Evolutionary conservation across 2,888 invertebrate genomes (phyloP), one percentile per base, ranked within the genome.

Genomic region (Euclidia mi): DNA sequence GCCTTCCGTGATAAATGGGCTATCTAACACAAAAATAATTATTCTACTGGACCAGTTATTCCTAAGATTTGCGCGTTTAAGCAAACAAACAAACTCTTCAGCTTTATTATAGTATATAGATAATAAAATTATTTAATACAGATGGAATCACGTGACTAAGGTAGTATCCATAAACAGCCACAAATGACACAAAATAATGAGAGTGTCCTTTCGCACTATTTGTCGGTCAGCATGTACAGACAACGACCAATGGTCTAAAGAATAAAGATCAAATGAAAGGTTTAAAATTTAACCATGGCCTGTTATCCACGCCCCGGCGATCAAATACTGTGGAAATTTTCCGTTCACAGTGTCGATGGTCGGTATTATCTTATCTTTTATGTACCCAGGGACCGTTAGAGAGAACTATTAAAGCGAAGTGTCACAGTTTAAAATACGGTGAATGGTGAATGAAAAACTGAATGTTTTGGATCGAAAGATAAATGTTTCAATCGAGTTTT

Each of bases 361-460:
- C 48, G 56, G 63, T 70, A 78, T 79, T 77, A 78, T 76, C 75
- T 75, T 79, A 80, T 80, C 79, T 79, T 79, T 81, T 80, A 78
- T 75, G 71, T 74, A 72, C 65, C 70, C 62, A 46, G 52, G 40
- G 60, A 74, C 76, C 78, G 78, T 80, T 80, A 82, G 73, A 60
- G 46, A 41, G 68, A 75, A 79, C 79, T 81, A 81, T 78, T 79
- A 77, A 73, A 72, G 56, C 44, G 53, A 76, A 79, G 71, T 76
- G 75, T 73, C 75, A 71, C 71, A 57, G 59, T 71, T 73, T 71
- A 68, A 71, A 79, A 65, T 64, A 67, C 59, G 63, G 63, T 68
- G 60, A 62, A 67, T 50, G 53, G 56, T 49, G 56, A 62, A 71
- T 71, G 75, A 75, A 77, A 77, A 75, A 68, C 49, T 66, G 62